phyloP scores from a whole-genome alignment of 1,140 invertebrate species.

The Platyura marginata region DNA sequence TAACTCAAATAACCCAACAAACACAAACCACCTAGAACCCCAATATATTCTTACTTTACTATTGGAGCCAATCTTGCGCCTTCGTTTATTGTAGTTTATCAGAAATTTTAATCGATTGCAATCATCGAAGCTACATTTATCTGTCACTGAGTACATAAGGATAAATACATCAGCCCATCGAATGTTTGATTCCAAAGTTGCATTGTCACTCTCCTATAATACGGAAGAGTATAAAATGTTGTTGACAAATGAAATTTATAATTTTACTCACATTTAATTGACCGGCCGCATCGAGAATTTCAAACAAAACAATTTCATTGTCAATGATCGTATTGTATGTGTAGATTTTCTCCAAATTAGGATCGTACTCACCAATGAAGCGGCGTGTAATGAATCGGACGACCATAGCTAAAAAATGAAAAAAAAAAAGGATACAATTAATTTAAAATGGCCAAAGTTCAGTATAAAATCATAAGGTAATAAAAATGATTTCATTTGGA shows the following conservation, averaged over 20 bases:
- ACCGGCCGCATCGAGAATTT: conserved; percentile 65
- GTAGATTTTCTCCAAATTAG: conserved; percentile 59
- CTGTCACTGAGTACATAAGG: conserved; percentile 66
- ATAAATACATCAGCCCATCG: conserved; percentile 72
- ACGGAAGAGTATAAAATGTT: background rate
- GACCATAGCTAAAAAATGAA: conserved; percentile 53
- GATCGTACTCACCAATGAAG: conserved; percentile 74
- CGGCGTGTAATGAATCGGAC: conserved; percentile 60
- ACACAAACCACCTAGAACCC: background rate
- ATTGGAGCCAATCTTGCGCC: conserved; percentile 35
- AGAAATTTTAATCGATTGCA: conserved; percentile 60
- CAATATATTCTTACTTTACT: conserved; percentile 20
- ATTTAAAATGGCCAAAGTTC: too few relatives aligned
- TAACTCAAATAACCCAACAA: too few relatives aligned
- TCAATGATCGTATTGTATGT: conserved; percentile 54
- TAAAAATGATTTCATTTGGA: too few relatives aligned
- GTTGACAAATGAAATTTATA: background rate
- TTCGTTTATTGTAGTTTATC: conserved; percentile 56
- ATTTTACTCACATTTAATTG: conserved; percentile 41
- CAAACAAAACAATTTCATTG: conserved; percentile 55
- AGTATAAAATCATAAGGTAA: too few relatives aligned
- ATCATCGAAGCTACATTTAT: conserved; percentile 69
- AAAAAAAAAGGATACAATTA: too few relatives aligned
- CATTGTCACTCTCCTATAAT: conserved; percentile 41
- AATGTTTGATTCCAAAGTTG: conserved; percentile 53